Conservation (phyloP, 2,888 invertebrate species). For the Diabrotica balteata region DNA sequence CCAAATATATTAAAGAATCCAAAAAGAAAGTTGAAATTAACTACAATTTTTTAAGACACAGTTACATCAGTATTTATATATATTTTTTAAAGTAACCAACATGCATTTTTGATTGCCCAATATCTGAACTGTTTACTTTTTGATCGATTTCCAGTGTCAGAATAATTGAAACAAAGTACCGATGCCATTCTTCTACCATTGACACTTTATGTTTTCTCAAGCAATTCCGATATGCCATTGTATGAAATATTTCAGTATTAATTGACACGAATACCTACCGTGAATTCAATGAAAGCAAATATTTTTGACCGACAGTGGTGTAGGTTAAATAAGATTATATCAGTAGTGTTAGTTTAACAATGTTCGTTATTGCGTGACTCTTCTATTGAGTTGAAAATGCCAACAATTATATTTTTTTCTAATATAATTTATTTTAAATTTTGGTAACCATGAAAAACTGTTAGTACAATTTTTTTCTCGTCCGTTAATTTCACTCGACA, state of each 20-base stretch:
- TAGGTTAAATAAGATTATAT: not conserved
- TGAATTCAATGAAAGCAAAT: slow-evolving; percentile 12
- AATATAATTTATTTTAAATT: too few species aligned
- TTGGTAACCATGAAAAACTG: too few species aligned
- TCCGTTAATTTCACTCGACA: too few species aligned
- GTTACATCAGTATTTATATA: too few species aligned
- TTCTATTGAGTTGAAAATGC: not conserved
- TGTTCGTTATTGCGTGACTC: not conserved
- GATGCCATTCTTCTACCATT: slow-evolving; percentile 7
- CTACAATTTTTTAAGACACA: too few species aligned
- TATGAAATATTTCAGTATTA: slow-evolving; percentile 14
- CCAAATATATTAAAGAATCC: too few species aligned
- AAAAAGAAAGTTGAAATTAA: too few species aligned
- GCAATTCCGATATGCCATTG: slow-evolving; percentile 13
- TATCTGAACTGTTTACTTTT: slow-evolving; percentile 10
- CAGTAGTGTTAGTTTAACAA: not conserved
- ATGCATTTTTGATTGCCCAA: slow-evolving; percentile 1
- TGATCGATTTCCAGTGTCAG: slow-evolving; percentile 9
- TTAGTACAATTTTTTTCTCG: too few species aligned
- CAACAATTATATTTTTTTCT: too few species aligned
- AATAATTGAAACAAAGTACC: slow-evolving; percentile 18
- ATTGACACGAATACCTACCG: slow-evolving; percentile 18
- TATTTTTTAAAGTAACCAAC: too few species aligned
- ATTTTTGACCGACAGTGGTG: slow-evolving; percentile 9
- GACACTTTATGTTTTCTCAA: slow-evolving; percentile 6